phyloP scores from a whole-genome alignment of 2,888 invertebrate genomes.

The Luffia ferchaultella region DNA sequence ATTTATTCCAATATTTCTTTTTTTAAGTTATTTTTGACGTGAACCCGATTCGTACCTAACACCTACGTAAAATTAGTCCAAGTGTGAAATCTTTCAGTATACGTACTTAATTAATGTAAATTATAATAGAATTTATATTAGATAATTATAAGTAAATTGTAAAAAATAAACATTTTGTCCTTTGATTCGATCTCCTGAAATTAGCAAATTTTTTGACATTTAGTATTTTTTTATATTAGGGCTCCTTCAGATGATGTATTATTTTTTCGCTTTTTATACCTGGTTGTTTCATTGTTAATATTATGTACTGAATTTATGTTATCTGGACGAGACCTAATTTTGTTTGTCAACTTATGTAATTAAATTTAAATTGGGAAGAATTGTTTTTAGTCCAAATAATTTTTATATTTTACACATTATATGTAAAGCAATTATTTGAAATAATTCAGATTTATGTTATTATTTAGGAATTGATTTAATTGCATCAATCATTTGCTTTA shows the following conservation, averaged over 20 bases:
- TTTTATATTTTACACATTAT: too few species aligned
- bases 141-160: slow-evolving; percentile 60
- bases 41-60: slow-evolving; percentile 49
- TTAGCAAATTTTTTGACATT: not conserved
- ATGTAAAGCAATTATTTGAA: too few species aligned
- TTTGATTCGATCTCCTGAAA: slow-evolving; percentile 24
- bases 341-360: too few species aligned
- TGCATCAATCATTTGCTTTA: too few species aligned
- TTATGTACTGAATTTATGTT: slow-evolving; percentile 17
- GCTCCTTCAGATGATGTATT: slow-evolving; percentile 36
- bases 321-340: slow-evolving; percentile 31
- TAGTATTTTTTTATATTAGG: slow-evolving; percentile 25
- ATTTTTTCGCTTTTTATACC: slow-evolving; percentile 11
- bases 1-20: slow-evolving; percentile 56
- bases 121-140: slow-evolving; percentile 64
- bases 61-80: slow-evolving; percentile 47
- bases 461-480: too few species aligned
- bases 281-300: slow-evolving; percentile 1
- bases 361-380: too few species aligned
- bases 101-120: slow-evolving; percentile 68
- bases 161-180: slow-evolving; percentile 53
- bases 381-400: too few species aligned
- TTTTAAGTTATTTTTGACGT: slow-evolving; percentile 28
- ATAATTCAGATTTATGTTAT: too few species aligned
- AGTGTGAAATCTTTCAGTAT: slow-evolving; percentile 63